These are phyloP conservation scores for Panonychus citri DNA, from an alignment of 1,140 invertebrate species.

Conservation along the genomic window DNA sequence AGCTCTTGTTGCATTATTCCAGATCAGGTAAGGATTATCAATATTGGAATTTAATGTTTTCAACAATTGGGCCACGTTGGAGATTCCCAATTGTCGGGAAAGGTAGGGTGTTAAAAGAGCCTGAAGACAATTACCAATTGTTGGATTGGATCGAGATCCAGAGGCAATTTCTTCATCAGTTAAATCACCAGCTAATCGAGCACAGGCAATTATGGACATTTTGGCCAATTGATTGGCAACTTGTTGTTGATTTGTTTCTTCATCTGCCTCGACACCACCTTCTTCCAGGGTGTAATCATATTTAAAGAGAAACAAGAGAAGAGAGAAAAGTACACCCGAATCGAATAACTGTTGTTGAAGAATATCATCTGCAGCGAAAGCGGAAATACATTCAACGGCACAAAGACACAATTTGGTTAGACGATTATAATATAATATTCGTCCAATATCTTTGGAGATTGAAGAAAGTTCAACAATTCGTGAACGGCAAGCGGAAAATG, in stretches of 20 bases:
- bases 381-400: constrained; percentile 60
- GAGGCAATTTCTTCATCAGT: constrained; percentile 31
- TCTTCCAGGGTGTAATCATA: constrained; percentile 97
- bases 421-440: constrained; percentile 71
- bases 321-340: constrained; percentile 72
- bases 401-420: constrained; percentile 49
- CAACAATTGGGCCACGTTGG: constrained; percentile 50
- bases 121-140: constrained; percentile 41
- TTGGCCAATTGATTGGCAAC: constrained; percentile 75
- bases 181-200: constrained; percentile 48
- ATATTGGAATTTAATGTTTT: constrained; percentile 89
- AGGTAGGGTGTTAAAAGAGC: constrained; percentile 75
- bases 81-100: constrained; percentile 43
- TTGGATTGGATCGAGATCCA: constrained; percentile 19
- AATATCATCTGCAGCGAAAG: constrained; percentile 50
- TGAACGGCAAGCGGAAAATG: constrained; percentile 67
- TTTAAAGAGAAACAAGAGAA: constrained; percentile 69
- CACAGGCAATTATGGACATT: constrained; percentile 55
- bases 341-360: constrained; percentile 75
- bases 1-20: constrained; percentile 85
- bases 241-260: constrained; percentile 66
- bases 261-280: constrained; percentile 63
- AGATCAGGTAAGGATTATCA: constrained; percentile 82
- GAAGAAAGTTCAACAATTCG: constrained; percentile 56
- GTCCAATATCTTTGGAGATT: constrained; percentile 63